Evolutionary conservation across 2,888 invertebrate species (phyloP).

Genomic region (Drosophila pseudotalamancana): DNA sequence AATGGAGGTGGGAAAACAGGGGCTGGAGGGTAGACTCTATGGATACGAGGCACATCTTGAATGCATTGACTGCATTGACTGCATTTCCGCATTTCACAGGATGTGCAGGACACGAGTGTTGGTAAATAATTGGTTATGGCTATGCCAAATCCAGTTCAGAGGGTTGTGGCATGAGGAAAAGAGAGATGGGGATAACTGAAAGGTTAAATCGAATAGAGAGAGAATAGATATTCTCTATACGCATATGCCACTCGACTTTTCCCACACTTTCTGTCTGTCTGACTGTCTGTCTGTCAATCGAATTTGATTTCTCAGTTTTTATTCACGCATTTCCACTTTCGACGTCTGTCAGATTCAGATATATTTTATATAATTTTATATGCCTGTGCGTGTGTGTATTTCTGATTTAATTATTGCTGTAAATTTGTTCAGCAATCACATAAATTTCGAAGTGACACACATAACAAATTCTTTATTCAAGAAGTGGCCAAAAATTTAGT

Average conservation of each 20-base stretch:
- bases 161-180: conserved; percentile 10
- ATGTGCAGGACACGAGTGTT: conserved; percentile 64
- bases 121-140: conserved; percentile 76
- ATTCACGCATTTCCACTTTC: conserved; percentile 71
- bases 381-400: conserved; percentile 40
- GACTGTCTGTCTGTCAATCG: conserved; percentile 11
- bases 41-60: conserved; percentile 40
- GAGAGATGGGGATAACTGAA: not conserved
- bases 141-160: conserved; percentile 24
- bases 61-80: conserved; percentile 63
- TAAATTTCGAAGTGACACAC: conserved; percentile 55
- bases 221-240: conserved; percentile 41
- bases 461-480: conserved; percentile 51
- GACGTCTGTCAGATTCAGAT: conserved; percentile 69
- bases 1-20: not conserved
- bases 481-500: conserved; percentile 34
- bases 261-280: conserved; percentile 40
- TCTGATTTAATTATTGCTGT: conserved; percentile 69
- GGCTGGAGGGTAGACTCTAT: conserved; percentile 8
- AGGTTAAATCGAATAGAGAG: not conserved
- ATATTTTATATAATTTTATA: conserved; percentile 50
- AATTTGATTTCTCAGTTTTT: conserved; percentile 64
- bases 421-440: conserved; percentile 67
- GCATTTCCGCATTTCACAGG: conserved; percentile 68
- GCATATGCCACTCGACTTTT: conserved; percentile 59